Conservation (phyloP, 2,888 invertebrate genomes). For the Protodeltote pygarga region DNA sequence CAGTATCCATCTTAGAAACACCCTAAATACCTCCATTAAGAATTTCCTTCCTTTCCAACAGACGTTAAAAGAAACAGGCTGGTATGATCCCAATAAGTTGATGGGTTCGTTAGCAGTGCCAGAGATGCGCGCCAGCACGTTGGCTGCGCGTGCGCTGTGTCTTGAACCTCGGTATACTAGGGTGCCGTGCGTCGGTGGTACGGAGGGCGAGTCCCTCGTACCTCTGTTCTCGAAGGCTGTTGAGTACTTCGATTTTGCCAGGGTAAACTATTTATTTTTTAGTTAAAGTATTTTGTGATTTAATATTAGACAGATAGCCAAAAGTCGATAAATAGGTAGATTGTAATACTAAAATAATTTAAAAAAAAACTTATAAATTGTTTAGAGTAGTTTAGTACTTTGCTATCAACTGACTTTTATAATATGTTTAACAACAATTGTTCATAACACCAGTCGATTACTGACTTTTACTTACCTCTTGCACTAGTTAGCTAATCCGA, state of each 20-base stretch:
- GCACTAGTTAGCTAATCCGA: too few relatives aligned
- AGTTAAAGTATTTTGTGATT: background rate
- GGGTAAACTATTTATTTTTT: constrained; percentile 56
- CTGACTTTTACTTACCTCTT: too few relatives aligned
- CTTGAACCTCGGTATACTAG: constrained; percentile 76
- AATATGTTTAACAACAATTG: too few relatives aligned
- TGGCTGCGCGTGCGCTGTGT: constrained; percentile 74
- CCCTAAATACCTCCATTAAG: background rate
- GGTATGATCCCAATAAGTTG: constrained; percentile 75
- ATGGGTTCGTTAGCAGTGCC: constrained; percentile 78
- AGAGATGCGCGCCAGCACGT: constrained; percentile 80
- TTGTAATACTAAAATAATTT: background rate
- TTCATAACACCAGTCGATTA: too few relatives aligned
- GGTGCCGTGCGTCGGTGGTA: constrained; percentile 79
- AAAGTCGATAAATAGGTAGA: background rate
- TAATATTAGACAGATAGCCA: background rate
- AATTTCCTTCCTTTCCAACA: constrained; percentile 39
- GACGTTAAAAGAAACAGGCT: constrained; percentile 78
- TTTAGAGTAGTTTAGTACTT: too few relatives aligned
- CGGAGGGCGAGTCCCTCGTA: constrained; percentile 75
- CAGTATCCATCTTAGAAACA: too few relatives aligned
- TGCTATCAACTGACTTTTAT: too few relatives aligned
- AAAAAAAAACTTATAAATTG: background rate
- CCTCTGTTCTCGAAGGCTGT: constrained; percentile 80
- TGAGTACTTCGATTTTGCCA: constrained; percentile 74